Base-by-base conservation (phyloP, 1,140 invertebrate species). In the Drosophila athabasca region DNA sequence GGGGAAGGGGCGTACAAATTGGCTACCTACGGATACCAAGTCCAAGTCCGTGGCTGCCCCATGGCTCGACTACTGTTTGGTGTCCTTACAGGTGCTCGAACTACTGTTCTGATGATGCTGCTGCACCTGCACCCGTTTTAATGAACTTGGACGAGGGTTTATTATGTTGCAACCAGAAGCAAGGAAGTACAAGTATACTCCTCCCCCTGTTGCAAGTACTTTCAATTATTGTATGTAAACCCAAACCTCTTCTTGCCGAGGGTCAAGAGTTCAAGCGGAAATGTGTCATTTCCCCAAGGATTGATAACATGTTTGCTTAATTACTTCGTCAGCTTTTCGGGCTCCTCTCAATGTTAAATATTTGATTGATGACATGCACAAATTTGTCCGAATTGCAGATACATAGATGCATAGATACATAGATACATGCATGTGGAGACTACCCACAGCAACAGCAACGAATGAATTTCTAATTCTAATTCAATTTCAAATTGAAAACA, bases 341-440 rank as follows among this genome's bases (percentile, higher is more conserved):
- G 3, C 19, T 49, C 19, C 3, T 39, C 35, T 44, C 31, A 68
- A 62, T 76, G 71, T 68, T 72, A 70, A 65, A 85, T 69, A 75
- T 76, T 82, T 90, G 81, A 90, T 90, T 90, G 87, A 90, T 90
- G 72, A 79, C 64, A 76, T 45, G 67, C 67, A 70, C 82, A 60
- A 90, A 90, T 90, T 90, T 90, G 87, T 90, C 79, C 74, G 43
- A 46, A 41, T 17, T 53, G 6, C 17, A 3, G 29, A 17, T 13
- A 41, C 61, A n/a, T n/a, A 44, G 35, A 13, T 31, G 8, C 29
- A 7, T 9, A 73, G 43, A 73, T 58, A 69, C 17, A 19, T 19
- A 19, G 17, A 19, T 19, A 19, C 17, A 19, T 19, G 17, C 59
- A 70, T 53, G 53, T 41, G 52, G 35, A 58, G 29, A 60, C 35